Conservation (phyloP, 2,113 vertebrate genomes). For the Ceratotherium simum region DNA sequence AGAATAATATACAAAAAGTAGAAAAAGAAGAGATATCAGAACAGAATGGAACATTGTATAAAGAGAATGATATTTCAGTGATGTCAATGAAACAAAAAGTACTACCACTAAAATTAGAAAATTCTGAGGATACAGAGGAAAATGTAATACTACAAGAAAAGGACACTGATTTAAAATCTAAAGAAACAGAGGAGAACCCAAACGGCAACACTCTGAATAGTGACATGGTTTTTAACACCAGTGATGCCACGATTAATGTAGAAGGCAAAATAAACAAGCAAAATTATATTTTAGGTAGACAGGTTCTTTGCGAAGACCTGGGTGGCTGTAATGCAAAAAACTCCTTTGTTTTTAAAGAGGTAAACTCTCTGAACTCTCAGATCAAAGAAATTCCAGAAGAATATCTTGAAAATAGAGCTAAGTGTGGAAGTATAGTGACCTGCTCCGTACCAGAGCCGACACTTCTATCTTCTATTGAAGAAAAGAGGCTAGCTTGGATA, state of each 20-base stretch:
- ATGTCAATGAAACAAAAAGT: not conserved
- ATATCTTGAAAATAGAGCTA: not conserved
- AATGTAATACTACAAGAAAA: conserved; percentile 48
- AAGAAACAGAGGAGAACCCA: conserved; percentile 14
- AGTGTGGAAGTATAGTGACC: not conserved
- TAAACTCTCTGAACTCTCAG: conserved; percentile 55
- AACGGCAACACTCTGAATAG: not conserved
- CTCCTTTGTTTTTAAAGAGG: conserved; percentile 54
- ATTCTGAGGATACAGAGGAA: not conserved
- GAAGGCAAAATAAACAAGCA: conserved; percentile 26
- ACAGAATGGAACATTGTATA: not conserved
- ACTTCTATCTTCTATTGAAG: conserved; percentile 86
- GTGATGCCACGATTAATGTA: not conserved
- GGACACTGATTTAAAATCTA: conserved; percentile 60
- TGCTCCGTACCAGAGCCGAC: not conserved
- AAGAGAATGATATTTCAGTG: not conserved
- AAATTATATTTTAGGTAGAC: not conserved
- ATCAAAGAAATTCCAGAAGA: conserved; percentile 45
- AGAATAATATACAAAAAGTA: not conserved
- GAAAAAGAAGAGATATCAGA: conserved; percentile 16
- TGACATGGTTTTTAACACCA: conserved; percentile 6
- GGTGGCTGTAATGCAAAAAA: not conserved
- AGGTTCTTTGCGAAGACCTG: not conserved
- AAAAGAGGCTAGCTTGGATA: conserved; percentile 92
- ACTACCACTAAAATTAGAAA: conserved; percentile 52